Evolutionary conservation across 2,113 vertebrate genomes (phyloP), one percentile per base, ranked within the genome.

Genomic region (Heteronetta atricapilla): DNA sequence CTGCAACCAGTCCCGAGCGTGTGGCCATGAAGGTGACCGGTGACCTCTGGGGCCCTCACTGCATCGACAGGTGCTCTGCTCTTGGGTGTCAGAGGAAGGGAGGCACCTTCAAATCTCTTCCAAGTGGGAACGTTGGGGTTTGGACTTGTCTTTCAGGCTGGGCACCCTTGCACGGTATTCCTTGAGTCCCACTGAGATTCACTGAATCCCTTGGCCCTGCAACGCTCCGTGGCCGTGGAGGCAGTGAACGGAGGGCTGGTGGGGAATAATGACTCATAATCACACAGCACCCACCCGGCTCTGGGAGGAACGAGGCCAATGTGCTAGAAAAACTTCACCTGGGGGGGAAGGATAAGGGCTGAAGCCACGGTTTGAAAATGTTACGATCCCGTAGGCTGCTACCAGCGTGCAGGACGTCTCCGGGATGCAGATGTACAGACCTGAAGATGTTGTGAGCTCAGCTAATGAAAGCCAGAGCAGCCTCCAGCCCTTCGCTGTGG

Each of bases 1-100:
- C 48, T 68, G 20, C 22, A 52, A 5, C 3, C 66, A 2, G 46
- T 52, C 2, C 0, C 3, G 2, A 26, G 21, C 0, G 0, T 5
- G 4, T 1, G 1, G 36, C 46, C 33, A 18, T 10, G 23, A 62
- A 5, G 17, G 2, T 5, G 13, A 3, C 40, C 1, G 0, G 4
- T 31, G 36, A 4, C 8, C 58, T n/a, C 62, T 17, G 0, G 0
- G 55, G 64, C 56, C 13, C 19, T 13, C 52, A 6, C 44, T 62
- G 42, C 29, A 55, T 66, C 29, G 67, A 2, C 11, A n/a, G 46
- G 36, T 88, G 52, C 70, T 90, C 29, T 67, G 1, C n/a, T 85
- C n/a, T 28, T 79, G 6, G 4, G 13, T 63, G 62, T 26, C 28
- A 17, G 25, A 36, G 34, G 48, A n/a, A 20, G 5, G 13, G 28